phyloP scores from a whole-genome alignment of 2,113 vertebrate species.

The Rhineura floridana region DNA sequence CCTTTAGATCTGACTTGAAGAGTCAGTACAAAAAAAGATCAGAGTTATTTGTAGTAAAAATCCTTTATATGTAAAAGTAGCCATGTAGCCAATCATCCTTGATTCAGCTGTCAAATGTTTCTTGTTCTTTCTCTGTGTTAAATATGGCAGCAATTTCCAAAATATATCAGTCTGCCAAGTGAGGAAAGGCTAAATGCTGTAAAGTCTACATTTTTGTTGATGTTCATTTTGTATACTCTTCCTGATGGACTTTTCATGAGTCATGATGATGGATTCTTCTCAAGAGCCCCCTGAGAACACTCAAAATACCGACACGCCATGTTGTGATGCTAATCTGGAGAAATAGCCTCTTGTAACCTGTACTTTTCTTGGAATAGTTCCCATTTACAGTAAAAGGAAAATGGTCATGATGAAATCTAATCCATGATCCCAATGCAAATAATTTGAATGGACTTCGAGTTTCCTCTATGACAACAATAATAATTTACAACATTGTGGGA shows the following conservation, averaged over 20 bases:
- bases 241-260: not conserved
- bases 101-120: constrained; percentile 24
- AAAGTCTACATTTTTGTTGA: not conserved
- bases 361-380: constrained; percentile 49
- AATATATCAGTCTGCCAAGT: constrained; percentile 26
- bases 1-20: constrained; percentile 29
- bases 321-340: not conserved
- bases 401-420: not conserved
- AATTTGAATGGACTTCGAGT: not conserved
- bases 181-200: constrained; percentile 20
- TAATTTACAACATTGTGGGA: not conserved
- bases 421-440: constrained; percentile 4
- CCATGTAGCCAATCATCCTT: not conserved
- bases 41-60: constrained; percentile 33
- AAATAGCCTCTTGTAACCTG: constrained; percentile 25
- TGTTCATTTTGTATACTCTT: constrained; percentile 18
- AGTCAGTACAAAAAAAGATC: constrained; percentile 12
- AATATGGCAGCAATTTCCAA: constrained; percentile 48
- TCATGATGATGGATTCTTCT: not conserved
- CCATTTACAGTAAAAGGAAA: not conserved
- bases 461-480: constrained; percentile 22
- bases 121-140: constrained; percentile 29
- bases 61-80: constrained; percentile 42
- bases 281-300: not conserved
- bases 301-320: not conserved